Conservation (phyloP, 1,140 invertebrate genomes). For the Trissolcus basalis region DNA sequence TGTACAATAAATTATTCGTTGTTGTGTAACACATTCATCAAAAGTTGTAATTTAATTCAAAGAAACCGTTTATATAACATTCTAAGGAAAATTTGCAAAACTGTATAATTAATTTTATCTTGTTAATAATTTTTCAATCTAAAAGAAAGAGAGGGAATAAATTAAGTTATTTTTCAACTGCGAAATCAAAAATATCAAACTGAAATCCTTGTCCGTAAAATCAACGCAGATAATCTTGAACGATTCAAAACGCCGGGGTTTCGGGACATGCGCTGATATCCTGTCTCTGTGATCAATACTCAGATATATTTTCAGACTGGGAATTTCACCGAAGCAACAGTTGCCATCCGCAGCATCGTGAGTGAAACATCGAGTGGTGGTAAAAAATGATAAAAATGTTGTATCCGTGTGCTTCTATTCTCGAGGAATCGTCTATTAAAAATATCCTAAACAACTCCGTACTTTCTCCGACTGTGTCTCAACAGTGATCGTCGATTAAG, state of each 20-base stretch:
- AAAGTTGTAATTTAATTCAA: too few species aligned
- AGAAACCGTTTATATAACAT: too few species aligned
- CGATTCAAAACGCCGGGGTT: slow-evolving; percentile 23
- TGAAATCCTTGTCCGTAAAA: slow-evolving; percentile 26
- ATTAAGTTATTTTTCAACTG: too few species aligned
- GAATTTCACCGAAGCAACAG: slow-evolving; percentile 65
- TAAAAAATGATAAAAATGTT: slow-evolving; percentile 2
- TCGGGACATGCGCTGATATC: slow-evolving; percentile 63
- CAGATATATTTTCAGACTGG: slow-evolving; percentile 53
- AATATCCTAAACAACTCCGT: too few species aligned
- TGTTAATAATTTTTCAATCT: too few species aligned
- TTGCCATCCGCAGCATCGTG: slow-evolving; percentile 45
- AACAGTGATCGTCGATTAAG: too few species aligned
- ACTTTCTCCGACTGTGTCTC: too few species aligned
- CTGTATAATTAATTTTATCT: too few species aligned
- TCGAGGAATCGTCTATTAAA: background rate
- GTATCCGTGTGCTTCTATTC: background rate
- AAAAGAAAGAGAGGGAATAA: too few species aligned
- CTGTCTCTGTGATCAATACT: slow-evolving; percentile 67
- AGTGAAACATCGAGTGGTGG: slow-evolving; percentile 1
- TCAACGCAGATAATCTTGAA: slow-evolving; percentile 25
- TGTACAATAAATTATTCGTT: too few species aligned
- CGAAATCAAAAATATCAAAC: slow-evolving; percentile 3
- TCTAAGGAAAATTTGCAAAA: too few species aligned
- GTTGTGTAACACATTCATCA: too few species aligned